Percentiles rank a stretch among this genome's conserved stretches.
Evolutionary conservation across 1,140 invertebrate species (phyloP).

Genomic region (Drosophila melanogaster): DNA sequence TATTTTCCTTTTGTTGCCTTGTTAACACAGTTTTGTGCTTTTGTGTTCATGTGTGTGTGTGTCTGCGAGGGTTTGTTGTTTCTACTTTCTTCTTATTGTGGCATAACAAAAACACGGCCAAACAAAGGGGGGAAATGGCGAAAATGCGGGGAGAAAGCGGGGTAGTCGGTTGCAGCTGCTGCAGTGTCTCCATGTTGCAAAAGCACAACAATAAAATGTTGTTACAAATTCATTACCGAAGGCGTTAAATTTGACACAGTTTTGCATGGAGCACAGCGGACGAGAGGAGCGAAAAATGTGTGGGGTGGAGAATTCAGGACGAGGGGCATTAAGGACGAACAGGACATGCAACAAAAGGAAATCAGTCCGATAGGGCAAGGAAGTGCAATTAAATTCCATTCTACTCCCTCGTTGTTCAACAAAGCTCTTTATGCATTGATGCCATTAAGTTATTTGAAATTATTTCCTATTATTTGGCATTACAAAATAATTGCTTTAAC

Average conservation of each 20-base stretch:
- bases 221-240: slow-evolving; percentile 83
- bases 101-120: slow-evolving; percentile 72
- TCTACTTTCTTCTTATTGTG: slow-evolving; percentile 63
- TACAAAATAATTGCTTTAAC: neutral
- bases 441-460: neutral
- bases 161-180: slow-evolving; percentile 23
- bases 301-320: slow-evolving; percentile 3
- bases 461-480: neutral
- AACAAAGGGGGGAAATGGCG: slow-evolving; percentile 20
- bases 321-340: slow-evolving; percentile 41
- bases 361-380: slow-evolving; percentile 11
- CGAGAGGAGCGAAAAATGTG: slow-evolving; percentile 6
- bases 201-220: slow-evolving; percentile 82
- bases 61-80: slow-evolving; percentile 45
- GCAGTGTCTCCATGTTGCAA: slow-evolving; percentile 41
- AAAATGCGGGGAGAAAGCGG: slow-evolving; percentile 4
- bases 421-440: neutral
- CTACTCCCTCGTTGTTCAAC: slow-evolving; percentile 18
- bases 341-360: slow-evolving; percentile 63
- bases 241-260: slow-evolving; percentile 83
- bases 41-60: slow-evolving; percentile 68
- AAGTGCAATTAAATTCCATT: slow-evolving; percentile 32
- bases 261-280: slow-evolving; percentile 59
- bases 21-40: slow-evolving; percentile 82
- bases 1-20: slow-evolving; percentile 52